These are phyloP conservation scores for Fabriciana adippe DNA, from an alignment of 2,888 invertebrate genomes.

Conservation along the genomic window DNA sequence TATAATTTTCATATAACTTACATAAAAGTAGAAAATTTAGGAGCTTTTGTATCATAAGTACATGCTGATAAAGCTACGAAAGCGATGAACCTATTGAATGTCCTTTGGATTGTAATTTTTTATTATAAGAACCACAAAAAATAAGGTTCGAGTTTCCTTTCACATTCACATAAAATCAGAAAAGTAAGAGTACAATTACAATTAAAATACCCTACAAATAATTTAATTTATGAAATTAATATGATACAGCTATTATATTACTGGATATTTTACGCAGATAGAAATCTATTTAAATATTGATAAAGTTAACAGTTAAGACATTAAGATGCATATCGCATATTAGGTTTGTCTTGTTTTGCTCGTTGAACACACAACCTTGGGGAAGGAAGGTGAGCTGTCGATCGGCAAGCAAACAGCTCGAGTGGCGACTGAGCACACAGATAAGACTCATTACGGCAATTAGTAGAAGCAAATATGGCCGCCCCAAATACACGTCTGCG, in stretches of 20 bases:
- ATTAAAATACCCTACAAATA: not conserved
- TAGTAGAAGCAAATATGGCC: conserved; percentile 70
- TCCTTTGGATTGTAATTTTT: too few species aligned
- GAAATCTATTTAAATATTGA: conserved; percentile 18
- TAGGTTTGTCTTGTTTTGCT: conserved; percentile 33
- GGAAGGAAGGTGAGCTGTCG: conserved; percentile 53
- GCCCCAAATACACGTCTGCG: conserved; percentile 56
- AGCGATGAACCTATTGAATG: too few species aligned
- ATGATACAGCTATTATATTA: conserved; percentile 12
- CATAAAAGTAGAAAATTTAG: conserved; percentile 9
- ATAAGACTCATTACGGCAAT: conserved; percentile 76
- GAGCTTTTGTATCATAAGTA: too few species aligned
- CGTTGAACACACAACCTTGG: conserved; percentile 49
- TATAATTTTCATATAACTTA: conserved; percentile 19
- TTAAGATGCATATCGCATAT: conserved; percentile 29
- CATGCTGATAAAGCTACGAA: too few species aligned
- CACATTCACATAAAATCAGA: not conserved
- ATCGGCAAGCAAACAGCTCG: conserved; percentile 60
- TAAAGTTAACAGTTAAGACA: conserved; percentile 28
- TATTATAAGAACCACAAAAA: too few species aligned
- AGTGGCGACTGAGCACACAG: conserved; percentile 65
- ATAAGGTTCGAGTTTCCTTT: too few species aligned
- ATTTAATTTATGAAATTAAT: not conserved
- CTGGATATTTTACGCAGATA: conserved; percentile 40
- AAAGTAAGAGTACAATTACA: not conserved